A percentile compares a stretch with the other conserved stretches of the same genome.
Evolutionary conservation across 2,888 invertebrate species (phyloP).

Genomic region (Orgyia antiqua): DNA sequence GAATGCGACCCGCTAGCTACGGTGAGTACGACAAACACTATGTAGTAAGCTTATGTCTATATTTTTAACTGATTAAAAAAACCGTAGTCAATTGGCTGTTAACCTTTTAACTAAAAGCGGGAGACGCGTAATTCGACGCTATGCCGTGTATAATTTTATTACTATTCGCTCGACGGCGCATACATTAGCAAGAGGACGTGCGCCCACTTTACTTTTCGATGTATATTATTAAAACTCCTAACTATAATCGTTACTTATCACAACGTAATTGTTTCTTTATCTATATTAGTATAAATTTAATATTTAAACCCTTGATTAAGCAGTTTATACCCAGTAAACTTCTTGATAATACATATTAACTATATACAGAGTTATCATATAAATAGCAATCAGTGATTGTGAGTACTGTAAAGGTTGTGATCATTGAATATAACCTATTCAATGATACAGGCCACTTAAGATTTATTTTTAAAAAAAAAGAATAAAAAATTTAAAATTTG

Average conservation of each 20-base stretch:
- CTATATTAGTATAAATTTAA: constrained; percentile 59
- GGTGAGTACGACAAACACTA: constrained; percentile 52
- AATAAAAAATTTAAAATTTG: too few species aligned
- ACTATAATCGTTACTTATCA: constrained; percentile 61
- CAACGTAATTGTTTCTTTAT: constrained; percentile 63
- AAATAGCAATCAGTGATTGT: constrained; percentile 32
- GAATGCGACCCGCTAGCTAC: constrained; percentile 73
- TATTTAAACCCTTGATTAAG: constrained; percentile 71
- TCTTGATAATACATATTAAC: constrained; percentile 46
- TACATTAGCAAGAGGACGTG: constrained; percentile 45
- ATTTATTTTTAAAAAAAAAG: too few species aligned
- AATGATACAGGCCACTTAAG: too few species aligned
- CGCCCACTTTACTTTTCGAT: constrained; percentile 41
- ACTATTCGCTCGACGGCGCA: constrained; percentile 63
- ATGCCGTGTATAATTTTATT: constrained; percentile 75
- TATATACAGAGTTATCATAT: constrained; percentile 28
- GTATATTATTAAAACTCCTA: constrained; percentile 38
- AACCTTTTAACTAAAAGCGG: constrained; percentile 79
- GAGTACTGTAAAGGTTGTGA: constrained; percentile 6
- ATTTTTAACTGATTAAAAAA: constrained; percentile 78
- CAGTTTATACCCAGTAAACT: constrained; percentile 40
- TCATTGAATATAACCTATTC: too few species aligned
- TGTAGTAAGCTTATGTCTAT: constrained; percentile 53
- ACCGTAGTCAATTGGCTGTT: constrained; percentile 78
- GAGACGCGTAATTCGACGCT: constrained; percentile 77